These are phyloP conservation scores for Torymus auratus DNA, from an alignment of 2,888 invertebrate genomes.

Conservation along the genomic window DNA sequence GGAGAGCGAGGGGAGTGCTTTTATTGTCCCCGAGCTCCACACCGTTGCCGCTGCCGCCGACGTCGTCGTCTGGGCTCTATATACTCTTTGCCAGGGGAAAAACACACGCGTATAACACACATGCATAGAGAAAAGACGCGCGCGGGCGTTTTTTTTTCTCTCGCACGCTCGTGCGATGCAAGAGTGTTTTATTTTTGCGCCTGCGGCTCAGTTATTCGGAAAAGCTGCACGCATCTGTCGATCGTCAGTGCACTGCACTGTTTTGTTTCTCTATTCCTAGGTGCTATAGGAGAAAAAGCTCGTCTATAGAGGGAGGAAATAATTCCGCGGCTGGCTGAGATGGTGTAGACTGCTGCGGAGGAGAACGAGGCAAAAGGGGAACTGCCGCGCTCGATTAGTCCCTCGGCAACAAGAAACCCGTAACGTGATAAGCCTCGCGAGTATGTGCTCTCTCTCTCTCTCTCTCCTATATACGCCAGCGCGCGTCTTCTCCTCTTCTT, in stretches of 20 bases:
- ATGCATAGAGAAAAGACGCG: too few species aligned
- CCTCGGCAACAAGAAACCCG: slow-evolving; percentile 28
- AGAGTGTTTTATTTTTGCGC: background rate
- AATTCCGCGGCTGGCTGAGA: slow-evolving; percentile 4
- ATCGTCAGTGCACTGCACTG: background rate
- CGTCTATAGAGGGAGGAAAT: background rate
- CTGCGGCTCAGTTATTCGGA: slow-evolving; percentile 1
- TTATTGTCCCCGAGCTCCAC: slow-evolving; percentile 50
- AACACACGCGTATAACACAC: too few species aligned
- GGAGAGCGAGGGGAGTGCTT: slow-evolving; percentile 43
- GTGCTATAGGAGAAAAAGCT: background rate
- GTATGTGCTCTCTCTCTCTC: too few species aligned
- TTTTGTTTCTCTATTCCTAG: background rate
- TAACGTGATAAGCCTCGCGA: slow-evolving; percentile 30
- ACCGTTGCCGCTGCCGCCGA: background rate
- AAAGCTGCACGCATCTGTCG: background rate
- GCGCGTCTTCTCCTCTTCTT: too few species aligned
- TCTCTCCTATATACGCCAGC: too few species aligned
- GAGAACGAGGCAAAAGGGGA: background rate
- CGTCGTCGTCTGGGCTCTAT: too few species aligned
- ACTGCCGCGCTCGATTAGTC: slow-evolving; percentile 44
- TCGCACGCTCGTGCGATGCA: too few species aligned
- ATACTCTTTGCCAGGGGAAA: too few species aligned
- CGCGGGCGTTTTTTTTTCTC: too few species aligned
- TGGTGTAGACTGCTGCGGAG: too few species aligned